Base-by-base conservation (phyloP, 2,888 invertebrate genomes). In the Rhagium mordax region DNA sequence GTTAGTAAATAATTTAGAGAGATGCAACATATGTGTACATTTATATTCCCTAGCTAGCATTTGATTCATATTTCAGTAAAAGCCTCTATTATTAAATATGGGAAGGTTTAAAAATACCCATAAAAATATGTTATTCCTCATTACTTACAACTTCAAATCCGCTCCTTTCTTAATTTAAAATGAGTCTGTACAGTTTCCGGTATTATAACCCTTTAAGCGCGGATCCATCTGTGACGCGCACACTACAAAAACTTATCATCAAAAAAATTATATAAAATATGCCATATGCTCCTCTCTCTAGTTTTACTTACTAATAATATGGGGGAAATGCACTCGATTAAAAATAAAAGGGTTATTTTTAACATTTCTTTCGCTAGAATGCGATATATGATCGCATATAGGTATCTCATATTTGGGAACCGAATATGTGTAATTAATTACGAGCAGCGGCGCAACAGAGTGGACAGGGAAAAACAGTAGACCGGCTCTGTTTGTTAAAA, bases 251-350 rank as follows among this genome's bases (percentile, higher is more conserved):
- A 81, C 78, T 80, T 80, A 81, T 81, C 80, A 81, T 81, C 80
- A 79, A 82, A 82, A 82, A 82, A 82, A 80, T 81, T 81, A 75
- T 78, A 81, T 82, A 80, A 82, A 82, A 81, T 81, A 80, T 79
- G 79, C 81, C 82, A 82, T 81, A 81, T 82, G 82, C 77, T 72
- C 75, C 59, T 62, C 66, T 60, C 70, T 72, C 69, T 70, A 62
- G 74, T 66, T 57, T 72, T 71, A n/a, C n/a, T n/a, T n/a, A n/a
- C n/a, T n/a, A n/a, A n/a, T n/a, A 66, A 74, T 72, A 74, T 70
- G 62, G 74, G 75, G 77, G 78, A 77, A 78, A 75, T 74, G 75
- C 75, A 75, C 72, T 74, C 74, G 71, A 78, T 78, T 75, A 78
- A 79, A 79, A 79, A 78, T 79, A 79, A 77, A 76, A 78, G 69